Evolutionary conservation across 2,888 invertebrate species (phyloP).

Genomic region (Ernsta delagoae): DNA sequence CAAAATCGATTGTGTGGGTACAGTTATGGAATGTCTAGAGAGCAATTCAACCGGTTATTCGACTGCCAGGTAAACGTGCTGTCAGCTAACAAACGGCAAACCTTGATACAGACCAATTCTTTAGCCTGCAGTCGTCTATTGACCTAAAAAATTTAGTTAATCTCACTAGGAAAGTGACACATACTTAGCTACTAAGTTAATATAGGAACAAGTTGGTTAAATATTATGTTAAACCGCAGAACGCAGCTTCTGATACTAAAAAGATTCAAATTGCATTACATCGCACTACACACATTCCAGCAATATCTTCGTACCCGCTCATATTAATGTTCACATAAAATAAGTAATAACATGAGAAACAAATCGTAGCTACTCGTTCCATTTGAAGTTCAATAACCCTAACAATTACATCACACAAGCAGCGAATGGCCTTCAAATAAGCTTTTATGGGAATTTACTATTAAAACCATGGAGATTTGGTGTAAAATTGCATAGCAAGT

Average conservation of each 20-base stretch:
- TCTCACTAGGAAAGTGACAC: no score
- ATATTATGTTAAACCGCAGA: no score
- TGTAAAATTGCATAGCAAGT: slow-evolving; percentile 41
- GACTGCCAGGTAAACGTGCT: not conserved
- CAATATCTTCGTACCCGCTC: not conserved
- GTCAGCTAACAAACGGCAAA: no score
- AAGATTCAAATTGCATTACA: no score
- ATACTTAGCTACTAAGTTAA: no score
- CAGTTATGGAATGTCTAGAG: not conserved
- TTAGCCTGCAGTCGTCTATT: no score
- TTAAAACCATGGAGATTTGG: slow-evolving; percentile 41
- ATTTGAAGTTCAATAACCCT: slow-evolving; percentile 9
- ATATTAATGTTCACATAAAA: not conserved
- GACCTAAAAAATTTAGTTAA: no score
- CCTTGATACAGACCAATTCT: no score
- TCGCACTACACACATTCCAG: not conserved
- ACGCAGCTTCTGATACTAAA: no score
- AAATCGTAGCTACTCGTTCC: not conserved
- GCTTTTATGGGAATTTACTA: slow-evolving; percentile 14
- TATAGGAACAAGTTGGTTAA: no score
- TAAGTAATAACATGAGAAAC: slow-evolving; percentile 6
- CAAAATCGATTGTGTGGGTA: no score
- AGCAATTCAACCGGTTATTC: slow-evolving; percentile 7
- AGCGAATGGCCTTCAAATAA: slow-evolving; percentile 39
- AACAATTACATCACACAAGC: slow-evolving; percentile 45